Base-by-base conservation (phyloP, 2,113 vertebrate species). In the Heptranchias perlo region DNA sequence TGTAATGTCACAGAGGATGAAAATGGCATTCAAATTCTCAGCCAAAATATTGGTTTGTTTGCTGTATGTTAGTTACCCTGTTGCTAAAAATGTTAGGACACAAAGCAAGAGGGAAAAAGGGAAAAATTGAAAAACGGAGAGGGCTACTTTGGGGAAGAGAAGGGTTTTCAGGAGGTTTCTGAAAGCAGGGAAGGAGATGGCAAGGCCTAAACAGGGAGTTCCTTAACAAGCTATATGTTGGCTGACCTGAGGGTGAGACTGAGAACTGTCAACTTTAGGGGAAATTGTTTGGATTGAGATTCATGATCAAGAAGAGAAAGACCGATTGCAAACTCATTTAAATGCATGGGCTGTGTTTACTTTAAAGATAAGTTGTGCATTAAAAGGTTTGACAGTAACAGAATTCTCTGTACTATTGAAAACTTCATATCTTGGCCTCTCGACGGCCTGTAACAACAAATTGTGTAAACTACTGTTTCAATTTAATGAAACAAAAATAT, bases 401-500 rank as follows among this genome's bases (percentile, higher is more conserved):
- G 21, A 62, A 62, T 62, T 93, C 89, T 62, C 89, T n/a, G 2
- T 7, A 21, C 89, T 62, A 64, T 35, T 39, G 31, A 93, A 39
- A 93, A n/a, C 61, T 64, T 35, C n/a, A 21, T 93, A 93, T 62
- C 58, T 93, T 93, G 58, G 89, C 89, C 44, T 44, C 89, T 93
- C 89, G 35, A n/a, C 3, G 5, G 58, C 89, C 14, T 93, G 58
- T 64, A 44, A 62, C 89, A 93, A 58, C 58, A 93, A 64, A 39
- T 21, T 64, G 4, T 64, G 58, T 39, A 93, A 93, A 61, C 89
- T 62, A 62, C 58, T 64, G 89, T 47, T 62, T 61, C 58, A 21
- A n/a, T 39, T 62, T 62, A n/a, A 93, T 93, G 89, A 93, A 93
- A 93, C 58, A 93, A 93, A 93, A 93, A 93, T 93, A 93, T 93